Evolutionary conservation across 2,113 vertebrate genomes (phyloP).

Genomic region (Malaclemys terrapin): DNA sequence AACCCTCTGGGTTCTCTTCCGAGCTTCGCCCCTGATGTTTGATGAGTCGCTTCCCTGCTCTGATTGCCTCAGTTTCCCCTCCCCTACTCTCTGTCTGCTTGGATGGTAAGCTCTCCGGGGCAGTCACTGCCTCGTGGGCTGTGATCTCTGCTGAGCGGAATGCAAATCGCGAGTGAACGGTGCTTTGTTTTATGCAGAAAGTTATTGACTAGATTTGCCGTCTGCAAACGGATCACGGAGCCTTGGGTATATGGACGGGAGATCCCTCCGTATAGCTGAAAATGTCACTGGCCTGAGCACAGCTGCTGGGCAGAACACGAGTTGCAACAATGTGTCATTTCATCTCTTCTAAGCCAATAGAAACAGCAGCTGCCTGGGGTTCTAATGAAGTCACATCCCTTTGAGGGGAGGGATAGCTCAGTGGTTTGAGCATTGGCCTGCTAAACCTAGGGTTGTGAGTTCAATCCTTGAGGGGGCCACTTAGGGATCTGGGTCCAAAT

Average conservation of each 20-base stretch:
- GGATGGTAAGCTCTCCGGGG: background rate
- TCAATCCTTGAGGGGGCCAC: too few relatives aligned
- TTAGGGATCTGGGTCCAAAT: too few relatives aligned
- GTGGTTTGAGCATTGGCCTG: too few relatives aligned
- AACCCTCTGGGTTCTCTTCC: background rate
- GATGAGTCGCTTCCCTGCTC: background rate
- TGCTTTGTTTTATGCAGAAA: background rate
- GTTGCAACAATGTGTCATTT: background rate
- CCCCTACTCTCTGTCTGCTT: too few relatives aligned
- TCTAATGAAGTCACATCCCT: background rate
- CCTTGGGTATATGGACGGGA: background rate
- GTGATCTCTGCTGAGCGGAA: background rate
- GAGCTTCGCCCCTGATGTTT: background rate
- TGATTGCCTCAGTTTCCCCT: background rate
- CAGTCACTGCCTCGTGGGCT: background rate
- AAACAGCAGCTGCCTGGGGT: background rate
- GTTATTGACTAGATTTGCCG: background rate
- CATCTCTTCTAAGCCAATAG: background rate
- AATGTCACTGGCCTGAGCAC: background rate
- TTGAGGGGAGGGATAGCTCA: too few relatives aligned
- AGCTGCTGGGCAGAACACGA: background rate
- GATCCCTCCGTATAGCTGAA: background rate
- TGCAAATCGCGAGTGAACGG: background rate
- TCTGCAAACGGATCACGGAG: background rate
- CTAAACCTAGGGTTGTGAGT: too few relatives aligned